phyloP scores from a whole-genome alignment of 1,140 invertebrate species.

The Meloidogyne chitwoodi region DNA sequence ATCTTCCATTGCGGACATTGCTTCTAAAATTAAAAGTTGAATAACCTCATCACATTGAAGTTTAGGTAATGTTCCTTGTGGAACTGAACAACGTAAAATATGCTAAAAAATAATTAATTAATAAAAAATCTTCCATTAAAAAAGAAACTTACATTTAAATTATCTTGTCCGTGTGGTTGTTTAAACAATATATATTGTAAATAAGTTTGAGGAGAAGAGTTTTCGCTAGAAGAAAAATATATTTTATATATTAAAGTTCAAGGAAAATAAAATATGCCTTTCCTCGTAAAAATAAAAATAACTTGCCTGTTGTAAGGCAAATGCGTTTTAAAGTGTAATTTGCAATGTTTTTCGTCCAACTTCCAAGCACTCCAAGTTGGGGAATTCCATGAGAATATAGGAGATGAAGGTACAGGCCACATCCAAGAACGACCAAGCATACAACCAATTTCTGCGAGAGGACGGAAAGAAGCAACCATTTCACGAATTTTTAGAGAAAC shows the following conservation, averaged over 20 bases:
- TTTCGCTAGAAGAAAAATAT: conserved; percentile 6
- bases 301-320: conserved; percentile 28
- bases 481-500: conserved; percentile 43
- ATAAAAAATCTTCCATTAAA: neutral
- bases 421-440: conserved; percentile 37
- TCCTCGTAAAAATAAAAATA: neutral
- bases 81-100: conserved; percentile 13
- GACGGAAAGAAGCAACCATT: conserved; percentile 42
- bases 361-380: conserved; percentile 36
- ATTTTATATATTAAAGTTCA: neutral
- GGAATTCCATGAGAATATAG: conserved; percentile 28
- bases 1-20: conserved; percentile 46
- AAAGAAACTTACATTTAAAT: conserved; percentile 38
- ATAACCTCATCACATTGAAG: conserved; percentile 40
- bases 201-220: conserved; percentile 40
- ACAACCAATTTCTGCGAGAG: conserved; percentile 34
- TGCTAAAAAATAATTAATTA: conserved; percentile 6
- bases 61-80: neutral
- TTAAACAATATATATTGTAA: conserved; percentile 45
- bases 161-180: conserved; percentile 39
- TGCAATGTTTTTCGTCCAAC: conserved; percentile 24
- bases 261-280: too few species aligned
- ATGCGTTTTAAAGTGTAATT: conserved; percentile 44
- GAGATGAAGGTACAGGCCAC: conserved; percentile 33
- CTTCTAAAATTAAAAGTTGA: conserved; percentile 43